These are phyloP conservation scores for Samia ricini DNA, from an alignment of 1,140 invertebrate species.

Conservation along the genomic window DNA sequence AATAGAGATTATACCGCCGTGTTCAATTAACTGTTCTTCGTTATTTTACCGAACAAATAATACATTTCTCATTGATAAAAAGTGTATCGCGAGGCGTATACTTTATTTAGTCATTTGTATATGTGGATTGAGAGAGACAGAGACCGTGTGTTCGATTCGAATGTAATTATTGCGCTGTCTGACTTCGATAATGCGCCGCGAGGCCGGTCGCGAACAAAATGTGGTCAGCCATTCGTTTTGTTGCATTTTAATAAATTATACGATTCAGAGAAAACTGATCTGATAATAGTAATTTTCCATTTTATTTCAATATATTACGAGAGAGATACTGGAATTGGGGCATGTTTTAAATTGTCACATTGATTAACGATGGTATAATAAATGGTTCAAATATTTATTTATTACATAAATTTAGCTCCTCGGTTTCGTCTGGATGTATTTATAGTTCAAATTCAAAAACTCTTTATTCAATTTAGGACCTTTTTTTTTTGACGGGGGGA, in stretches of 20 bases:
- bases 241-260: conserved; percentile 73
- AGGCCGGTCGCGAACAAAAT: conserved; percentile 61
- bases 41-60: conserved; percentile 39
- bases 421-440: conserved; percentile 11
- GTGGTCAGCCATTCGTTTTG: conserved; percentile 63
- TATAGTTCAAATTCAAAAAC: no score
- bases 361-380: no score
- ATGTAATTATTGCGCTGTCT: conserved; percentile 75
- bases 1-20: no score
- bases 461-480: no score
- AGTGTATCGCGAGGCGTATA: conserved; percentile 56
- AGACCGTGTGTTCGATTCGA: conserved; percentile 50
- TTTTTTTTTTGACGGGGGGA: no score
- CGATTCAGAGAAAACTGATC: conserved; percentile 35
- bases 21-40: neutral
- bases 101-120: conserved; percentile 63
- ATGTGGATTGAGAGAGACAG: conserved; percentile 64
- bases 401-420: neutral
- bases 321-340: neutral
- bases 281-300: conserved; percentile 62
- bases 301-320: conserved; percentile 49
- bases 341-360: neutral
- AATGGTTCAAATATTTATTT: no score
- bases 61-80: conserved; percentile 58
- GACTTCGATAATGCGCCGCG: conserved; percentile 72